Base-by-base conservation (phyloP, 2,888 invertebrate genomes). In the Gryllus longicercus region DNA sequence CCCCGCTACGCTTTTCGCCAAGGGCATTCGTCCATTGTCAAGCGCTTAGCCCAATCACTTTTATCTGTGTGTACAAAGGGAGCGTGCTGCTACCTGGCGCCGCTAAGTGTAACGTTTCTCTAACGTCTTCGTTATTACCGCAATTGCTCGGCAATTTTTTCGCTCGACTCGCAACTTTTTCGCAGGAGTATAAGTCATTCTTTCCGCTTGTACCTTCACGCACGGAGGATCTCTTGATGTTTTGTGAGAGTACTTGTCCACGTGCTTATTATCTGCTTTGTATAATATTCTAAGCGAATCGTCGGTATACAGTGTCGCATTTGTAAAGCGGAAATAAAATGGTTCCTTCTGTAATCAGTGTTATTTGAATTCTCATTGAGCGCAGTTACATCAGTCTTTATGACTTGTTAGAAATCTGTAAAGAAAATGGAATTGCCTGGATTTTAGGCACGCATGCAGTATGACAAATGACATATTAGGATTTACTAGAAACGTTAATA, bases 31-130 rank as follows among this genome's bases (percentile, higher is more conserved):
- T n/a, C 63, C 12, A 63, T 63, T 63, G 63, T 63, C 8, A 16
- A 63, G 63, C n/a, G n/a, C 63, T 63, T 63, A 63, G 63, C n/a
- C 8, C 14, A 63, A 63, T 14, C n/a, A 8, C 63, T 63, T 63
- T 63, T 63, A 63, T 63, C 63, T 63, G 63, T 63, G 63, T 63
- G 63, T 63, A 63, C 63, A 63, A 63, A 63, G 63, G n/a, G 63
- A 63, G n/a, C 63, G 63, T n/a, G 63, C 16, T n/a, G 63, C 16
- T 63, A 1, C 8, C 16, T 63, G 63, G 16, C 63, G 63, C 63
- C n/a, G 16, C 63, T 63, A 63, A 63, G 63, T 63, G 63, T 63
- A 63, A 63, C 63, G 63, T 63, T 63, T 14, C 63, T 63, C 63
- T n/a, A n/a, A 14, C 4, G 63, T n/a, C 63, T n/a, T 63, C 63